Evolutionary conservation across 2,797 vertebrate genomes (phyloP).

Genomic region (Florisuga fusca): DNA sequence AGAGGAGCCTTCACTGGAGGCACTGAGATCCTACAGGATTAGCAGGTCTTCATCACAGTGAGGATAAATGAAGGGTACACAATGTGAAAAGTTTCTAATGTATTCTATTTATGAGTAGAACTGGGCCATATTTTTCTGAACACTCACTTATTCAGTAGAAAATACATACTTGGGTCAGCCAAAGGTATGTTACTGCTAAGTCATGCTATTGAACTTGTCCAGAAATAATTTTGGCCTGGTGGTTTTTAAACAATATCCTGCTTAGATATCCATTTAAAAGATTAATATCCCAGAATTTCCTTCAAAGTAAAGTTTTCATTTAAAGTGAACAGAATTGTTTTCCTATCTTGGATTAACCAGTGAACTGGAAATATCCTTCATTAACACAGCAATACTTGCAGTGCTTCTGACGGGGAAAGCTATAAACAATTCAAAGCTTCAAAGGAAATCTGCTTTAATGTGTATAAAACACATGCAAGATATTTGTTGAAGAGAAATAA

Average conservation of each 20-base stretch:
- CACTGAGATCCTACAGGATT: not conserved
- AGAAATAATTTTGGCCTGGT: not conserved
- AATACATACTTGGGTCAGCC: constrained; percentile 14
- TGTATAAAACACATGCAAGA: constrained; percentile 24
- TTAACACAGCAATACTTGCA: not conserved
- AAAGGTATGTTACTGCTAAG: not conserved
- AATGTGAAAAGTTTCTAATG: not conserved
- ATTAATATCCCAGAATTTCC: not conserved
- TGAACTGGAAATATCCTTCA: constrained; percentile 54
- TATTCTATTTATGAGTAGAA: not conserved
- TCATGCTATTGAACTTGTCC: not conserved
- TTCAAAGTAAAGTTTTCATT: not conserved
- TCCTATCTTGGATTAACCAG: not conserved
- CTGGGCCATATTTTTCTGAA: not conserved
- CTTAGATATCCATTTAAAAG: not conserved
- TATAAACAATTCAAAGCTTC: constrained; percentile 49
- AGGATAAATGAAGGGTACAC: not conserved
- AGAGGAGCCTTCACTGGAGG: not conserved
- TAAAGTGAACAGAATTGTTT: not conserved
- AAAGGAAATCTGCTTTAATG: constrained; percentile 58
- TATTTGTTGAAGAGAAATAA: constrained; percentile 33
- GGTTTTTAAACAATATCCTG: not conserved
- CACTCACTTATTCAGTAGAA: constrained; percentile 21
- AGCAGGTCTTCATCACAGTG: not conserved
- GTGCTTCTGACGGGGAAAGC: not conserved